Conservation (phyloP, 2,113 vertebrate genomes). For the Rhynchomys soricoides region DNA sequence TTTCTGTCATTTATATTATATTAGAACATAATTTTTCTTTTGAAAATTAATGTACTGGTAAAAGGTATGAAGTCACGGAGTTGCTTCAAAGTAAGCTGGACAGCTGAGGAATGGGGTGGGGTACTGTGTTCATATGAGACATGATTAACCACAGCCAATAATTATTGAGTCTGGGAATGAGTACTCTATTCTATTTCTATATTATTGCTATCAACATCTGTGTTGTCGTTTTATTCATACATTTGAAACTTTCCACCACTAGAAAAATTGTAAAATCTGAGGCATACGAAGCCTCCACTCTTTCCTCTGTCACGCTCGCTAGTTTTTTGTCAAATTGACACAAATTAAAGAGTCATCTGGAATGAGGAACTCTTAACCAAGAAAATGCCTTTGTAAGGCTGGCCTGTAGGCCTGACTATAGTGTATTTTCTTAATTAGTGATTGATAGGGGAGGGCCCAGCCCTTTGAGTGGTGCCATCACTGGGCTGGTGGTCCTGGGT, state of each 20-base stretch:
- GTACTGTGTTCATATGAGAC: not conserved
- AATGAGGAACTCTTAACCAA: not conserved
- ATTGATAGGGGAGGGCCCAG: not conserved
- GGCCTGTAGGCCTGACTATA: not conserved
- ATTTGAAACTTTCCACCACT: not conserved
- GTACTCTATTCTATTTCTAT: not conserved
- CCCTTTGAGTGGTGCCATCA: not conserved
- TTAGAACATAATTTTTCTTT: slow-evolving; percentile 24
- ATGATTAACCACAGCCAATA: not conserved
- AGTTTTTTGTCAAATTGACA: not conserved
- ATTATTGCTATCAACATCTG: too few species aligned
- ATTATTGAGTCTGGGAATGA: not conserved
- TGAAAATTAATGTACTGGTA: not conserved
- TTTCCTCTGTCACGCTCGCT: not conserved
- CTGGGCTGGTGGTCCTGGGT: not conserved
- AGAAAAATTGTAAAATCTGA: not conserved
- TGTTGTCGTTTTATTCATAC: not conserved
- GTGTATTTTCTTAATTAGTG: not conserved
- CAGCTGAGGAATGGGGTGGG: not conserved
- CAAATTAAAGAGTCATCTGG: not conserved
- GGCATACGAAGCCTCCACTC: not conserved
- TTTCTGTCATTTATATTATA: slow-evolving; percentile 43
- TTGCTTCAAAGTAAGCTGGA: slow-evolving; percentile 52
- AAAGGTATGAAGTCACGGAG: not conserved
- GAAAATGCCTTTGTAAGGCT: not conserved